Evolutionary conservation across 2,797 vertebrate genomes (phyloP), one percentile per base, ranked within the genome.

Genomic region (Iguana delicatissima): DNA sequence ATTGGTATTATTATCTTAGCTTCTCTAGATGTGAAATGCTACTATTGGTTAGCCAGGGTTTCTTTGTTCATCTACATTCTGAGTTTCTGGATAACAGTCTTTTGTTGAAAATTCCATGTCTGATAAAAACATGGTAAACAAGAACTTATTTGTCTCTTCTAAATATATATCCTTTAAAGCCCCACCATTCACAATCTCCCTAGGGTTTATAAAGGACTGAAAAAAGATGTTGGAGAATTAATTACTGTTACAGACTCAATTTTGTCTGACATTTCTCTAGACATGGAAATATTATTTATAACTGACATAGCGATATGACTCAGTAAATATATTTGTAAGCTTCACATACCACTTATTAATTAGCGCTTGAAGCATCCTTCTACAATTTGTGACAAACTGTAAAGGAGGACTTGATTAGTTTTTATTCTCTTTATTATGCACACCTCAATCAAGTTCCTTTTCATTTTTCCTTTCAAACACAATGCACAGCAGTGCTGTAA

Each of bases 201-300:
- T 89, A 90, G 72, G 90, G 83, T 92, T 95, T 93, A 85, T 91
- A 92, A 94, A 94, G 88, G 83, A 94, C 46, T 89, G 0, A 94
- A 93, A 93, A 93, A 38, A 94, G 94, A 91, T 94, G 92, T 72
- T 86, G 91, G 94, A 90, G 85, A 96, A 96, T 94, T 89, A 94
- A 95, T 94, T 96, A 95, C 95, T 96, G 93, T 95, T 95, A 93
- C 14, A 88, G 57, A 86, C 85, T 89, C 90, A 94, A 94, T 94
- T 89, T 95, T 95, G 96, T 94, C 94, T 95, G 94, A 94, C 95
- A 91, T 87, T 93, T 93, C 92, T 89, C 94, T 94, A 94, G 93
- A 95, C 95, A 93, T 95, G 86, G 89, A 82, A 85, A 93, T 94
- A 95, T 96, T 96, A 95, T 94, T 95, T 95, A 94, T 95, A 95